phyloP scores from a whole-genome alignment of 2,113 vertebrate species.

The Silurus glanis region DNA sequence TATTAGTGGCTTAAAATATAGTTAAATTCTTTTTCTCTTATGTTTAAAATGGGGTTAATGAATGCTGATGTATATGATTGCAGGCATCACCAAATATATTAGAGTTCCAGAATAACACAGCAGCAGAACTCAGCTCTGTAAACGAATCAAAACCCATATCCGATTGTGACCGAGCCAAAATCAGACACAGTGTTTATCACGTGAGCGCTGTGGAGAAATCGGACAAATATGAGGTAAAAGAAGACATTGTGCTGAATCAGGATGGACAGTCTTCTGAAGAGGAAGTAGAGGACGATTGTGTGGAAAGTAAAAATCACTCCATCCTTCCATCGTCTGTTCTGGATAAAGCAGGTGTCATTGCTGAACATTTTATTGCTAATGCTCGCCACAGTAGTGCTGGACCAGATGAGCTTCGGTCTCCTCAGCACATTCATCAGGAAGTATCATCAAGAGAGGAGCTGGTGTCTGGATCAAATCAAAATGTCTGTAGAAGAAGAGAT shows the following conservation, averaged over 20 bases:
- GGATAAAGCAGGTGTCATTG: conserved; percentile 84
- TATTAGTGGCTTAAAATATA: background rate
- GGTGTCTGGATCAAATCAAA: conserved; percentile 55
- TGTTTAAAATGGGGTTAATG: background rate
- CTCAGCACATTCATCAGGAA: conserved; percentile 72
- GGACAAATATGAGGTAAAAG: background rate
- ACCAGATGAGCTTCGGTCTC: conserved; percentile 70
- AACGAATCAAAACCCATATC: background rate
- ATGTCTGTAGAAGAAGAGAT: conserved; percentile 67
- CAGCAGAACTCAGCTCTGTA: background rate
- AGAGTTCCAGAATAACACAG: background rate
- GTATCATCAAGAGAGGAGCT: conserved; percentile 65
- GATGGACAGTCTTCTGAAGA: conserved; percentile 81
- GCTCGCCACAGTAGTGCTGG: conserved; percentile 73
- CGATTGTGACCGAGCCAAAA: background rate
- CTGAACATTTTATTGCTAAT: conserved; percentile 76
- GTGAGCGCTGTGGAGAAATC: background rate
- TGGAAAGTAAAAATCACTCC: conserved; percentile 57
- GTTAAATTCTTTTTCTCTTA: background rate
- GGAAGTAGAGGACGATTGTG: conserved; percentile 54
- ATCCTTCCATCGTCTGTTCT: conserved; percentile 89
- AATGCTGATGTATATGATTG: background rate
- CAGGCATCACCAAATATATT: background rate
- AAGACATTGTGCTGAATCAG: background rate
- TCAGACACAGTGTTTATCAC: background rate